Conservation (phyloP, 2,797 vertebrate species). For the Xiphophorus birchmanni region DNA sequence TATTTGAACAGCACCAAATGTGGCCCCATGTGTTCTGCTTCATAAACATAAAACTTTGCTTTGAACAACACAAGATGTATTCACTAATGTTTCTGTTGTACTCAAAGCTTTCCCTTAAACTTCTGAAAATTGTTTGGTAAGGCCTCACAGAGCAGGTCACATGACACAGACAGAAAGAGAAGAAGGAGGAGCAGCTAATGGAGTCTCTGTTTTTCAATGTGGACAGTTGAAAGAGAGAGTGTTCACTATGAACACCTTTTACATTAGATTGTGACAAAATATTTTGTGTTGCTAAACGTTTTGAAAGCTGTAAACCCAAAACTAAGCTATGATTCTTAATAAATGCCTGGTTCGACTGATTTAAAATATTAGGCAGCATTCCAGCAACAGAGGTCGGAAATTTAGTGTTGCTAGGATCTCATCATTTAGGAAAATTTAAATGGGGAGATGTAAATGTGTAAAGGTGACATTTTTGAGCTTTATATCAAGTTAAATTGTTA, state of each 20-base stretch:
- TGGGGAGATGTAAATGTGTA: too few species aligned
- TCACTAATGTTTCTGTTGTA: not conserved
- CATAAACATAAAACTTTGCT: not conserved
- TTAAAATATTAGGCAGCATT: not conserved
- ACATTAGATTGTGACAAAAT: not conserved
- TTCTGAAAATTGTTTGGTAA: not conserved
- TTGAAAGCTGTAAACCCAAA: not conserved
- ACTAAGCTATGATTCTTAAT: not conserved
- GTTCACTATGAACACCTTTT: not conserved
- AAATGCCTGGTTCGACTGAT: not conserved
- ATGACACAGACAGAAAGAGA: not conserved
- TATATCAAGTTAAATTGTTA: too few species aligned
- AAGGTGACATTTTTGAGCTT: too few species aligned
- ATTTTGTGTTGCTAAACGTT: not conserved
- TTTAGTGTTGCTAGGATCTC: not conserved
- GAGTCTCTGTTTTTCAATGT: not conserved
- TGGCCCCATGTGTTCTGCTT: not conserved
- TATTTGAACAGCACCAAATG: not conserved
- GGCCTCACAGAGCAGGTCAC: not conserved
- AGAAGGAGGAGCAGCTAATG: not conserved
- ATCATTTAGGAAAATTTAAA: not conserved
- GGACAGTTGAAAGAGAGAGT: not conserved
- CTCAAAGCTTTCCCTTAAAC: not conserved
- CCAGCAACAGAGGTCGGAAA: not conserved
- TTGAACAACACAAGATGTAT: not conserved